phyloP scores from a whole-genome alignment of 2,797 vertebrate species.

The Knipowitschia caucasica region DNA sequence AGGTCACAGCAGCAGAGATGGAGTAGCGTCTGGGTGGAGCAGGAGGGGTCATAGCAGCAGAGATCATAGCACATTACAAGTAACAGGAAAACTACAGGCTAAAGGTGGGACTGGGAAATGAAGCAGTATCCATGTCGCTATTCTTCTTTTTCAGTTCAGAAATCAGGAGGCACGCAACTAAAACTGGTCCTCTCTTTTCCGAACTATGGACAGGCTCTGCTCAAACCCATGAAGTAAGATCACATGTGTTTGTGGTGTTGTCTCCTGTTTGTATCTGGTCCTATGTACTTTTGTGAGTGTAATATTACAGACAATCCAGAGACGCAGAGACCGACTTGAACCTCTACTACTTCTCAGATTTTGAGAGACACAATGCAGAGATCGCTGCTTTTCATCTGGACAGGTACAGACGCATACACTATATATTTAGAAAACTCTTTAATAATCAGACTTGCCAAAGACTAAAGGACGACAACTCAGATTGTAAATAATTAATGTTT shows the following conservation, averaged over 20 bases:
- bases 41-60: too few relatives aligned
- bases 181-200: conserved; percentile 80
- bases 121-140: background rate
- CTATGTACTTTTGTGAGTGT: conserved; percentile 4
- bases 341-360: conserved; percentile 91
- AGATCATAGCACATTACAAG: too few relatives aligned
- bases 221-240: conserved; percentile 86
- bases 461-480: too few relatives aligned
- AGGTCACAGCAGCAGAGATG: too few relatives aligned
- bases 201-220: conserved; percentile 81
- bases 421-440: too few relatives aligned
- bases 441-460: too few relatives aligned
- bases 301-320: conserved; percentile 76
- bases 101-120: background rate
- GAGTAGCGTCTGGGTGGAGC: too few relatives aligned
- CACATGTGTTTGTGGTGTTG: background rate
- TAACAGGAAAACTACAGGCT: too few relatives aligned
- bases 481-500: too few relatives aligned
- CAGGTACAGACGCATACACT: conserved; percentile 70
- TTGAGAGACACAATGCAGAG: conserved; percentile 87
- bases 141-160: conserved; percentile 64
- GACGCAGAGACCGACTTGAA: conserved; percentile 81
- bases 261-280: background rate
- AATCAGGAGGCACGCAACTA: conserved; percentile 82
- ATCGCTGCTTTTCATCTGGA: conserved; percentile 86